phyloP scores from a whole-genome alignment of 1,140 invertebrate species.

The Heliconius eleuchia region DNA sequence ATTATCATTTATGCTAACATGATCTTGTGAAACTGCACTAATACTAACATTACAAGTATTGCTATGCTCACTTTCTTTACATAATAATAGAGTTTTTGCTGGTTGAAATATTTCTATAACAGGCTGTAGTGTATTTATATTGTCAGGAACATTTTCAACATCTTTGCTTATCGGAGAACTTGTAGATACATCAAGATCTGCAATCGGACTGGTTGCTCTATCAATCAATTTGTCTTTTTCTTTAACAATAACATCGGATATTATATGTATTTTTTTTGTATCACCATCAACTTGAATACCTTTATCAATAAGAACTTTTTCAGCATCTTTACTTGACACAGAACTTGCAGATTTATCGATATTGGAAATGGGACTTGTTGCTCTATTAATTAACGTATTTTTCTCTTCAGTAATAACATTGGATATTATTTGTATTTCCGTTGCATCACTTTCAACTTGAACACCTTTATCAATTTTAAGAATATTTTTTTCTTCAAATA shows the following conservation, averaged over 20 bases:
- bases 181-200: not conserved
- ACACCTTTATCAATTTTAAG: not conserved
- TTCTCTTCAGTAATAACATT: conserved; percentile 46
- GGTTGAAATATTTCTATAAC: not conserved
- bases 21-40: not conserved
- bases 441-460: not conserved
- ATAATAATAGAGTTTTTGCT: not conserved
- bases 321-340: not conserved
- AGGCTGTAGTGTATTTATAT: not conserved
- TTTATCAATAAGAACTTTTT: not conserved
- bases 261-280: conserved; percentile 31
- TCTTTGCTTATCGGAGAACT: not conserved
- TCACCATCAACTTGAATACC: not conserved
- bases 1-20: not conserved
- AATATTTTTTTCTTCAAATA: conserved; percentile 35
- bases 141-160: not conserved
- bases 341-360: not conserved
- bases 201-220: conserved; percentile 42
- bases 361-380: conserved; percentile 40
- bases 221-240: conserved; percentile 41
- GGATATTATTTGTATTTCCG: conserved; percentile 35
- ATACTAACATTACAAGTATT: not conserved
- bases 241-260: conserved; percentile 44
- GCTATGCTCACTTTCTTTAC: not conserved
- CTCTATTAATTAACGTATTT: conserved; percentile 36